Percentiles rank a stretch among this genome's conserved stretches.
phyloP scores from a whole-genome alignment of 35 echinoderm and acorn worm genomes.

The Eucidaris tribuloides region DNA sequence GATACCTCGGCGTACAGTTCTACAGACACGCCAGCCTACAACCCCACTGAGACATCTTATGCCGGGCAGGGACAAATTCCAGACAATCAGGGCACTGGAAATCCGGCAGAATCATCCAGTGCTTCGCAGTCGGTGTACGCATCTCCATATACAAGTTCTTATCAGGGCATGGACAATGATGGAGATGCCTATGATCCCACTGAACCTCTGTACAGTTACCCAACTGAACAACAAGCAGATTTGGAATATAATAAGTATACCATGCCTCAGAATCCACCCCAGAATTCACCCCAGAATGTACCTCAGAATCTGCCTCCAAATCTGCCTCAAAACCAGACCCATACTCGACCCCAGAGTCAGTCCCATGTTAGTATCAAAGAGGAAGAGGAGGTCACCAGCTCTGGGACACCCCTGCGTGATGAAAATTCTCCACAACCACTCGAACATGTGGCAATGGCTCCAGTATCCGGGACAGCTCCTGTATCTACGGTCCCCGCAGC shows the following conservation, averaged over 20 bases:
- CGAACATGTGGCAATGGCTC: not conserved
- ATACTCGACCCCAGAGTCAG: too few relatives aligned
- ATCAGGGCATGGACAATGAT: not conserved
- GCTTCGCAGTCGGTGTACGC: not conserved
- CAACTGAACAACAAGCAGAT: too few relatives aligned
- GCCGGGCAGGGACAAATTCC: not conserved
- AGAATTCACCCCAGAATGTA: too few relatives aligned
- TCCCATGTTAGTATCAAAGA: too few relatives aligned
- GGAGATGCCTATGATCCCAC: slow-evolving; percentile 4
- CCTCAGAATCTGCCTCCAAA: too few relatives aligned
- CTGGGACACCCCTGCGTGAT: not conserved
- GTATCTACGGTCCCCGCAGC: not conserved
- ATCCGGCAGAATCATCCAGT: too few relatives aligned
- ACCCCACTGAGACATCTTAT: not conserved
- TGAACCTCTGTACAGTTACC: not conserved
- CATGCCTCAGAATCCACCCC: too few relatives aligned
- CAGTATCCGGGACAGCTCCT: not conserved
- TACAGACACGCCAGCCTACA: not conserved
- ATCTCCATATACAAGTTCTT: not conserved
- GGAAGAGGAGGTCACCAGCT: not conserved
- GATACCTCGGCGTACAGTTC: too few relatives aligned
- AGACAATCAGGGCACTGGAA: too few relatives aligned
- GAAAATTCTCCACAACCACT: not conserved
- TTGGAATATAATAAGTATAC: too few relatives aligned
- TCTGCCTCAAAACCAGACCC: too few relatives aligned